Percentiles rank a stretch among this genome's conserved stretches.
These are phyloP conservation scores for Indri indri DNA, from an alignment of 2,113 vertebrate species.

Conservation along the genomic window DNA sequence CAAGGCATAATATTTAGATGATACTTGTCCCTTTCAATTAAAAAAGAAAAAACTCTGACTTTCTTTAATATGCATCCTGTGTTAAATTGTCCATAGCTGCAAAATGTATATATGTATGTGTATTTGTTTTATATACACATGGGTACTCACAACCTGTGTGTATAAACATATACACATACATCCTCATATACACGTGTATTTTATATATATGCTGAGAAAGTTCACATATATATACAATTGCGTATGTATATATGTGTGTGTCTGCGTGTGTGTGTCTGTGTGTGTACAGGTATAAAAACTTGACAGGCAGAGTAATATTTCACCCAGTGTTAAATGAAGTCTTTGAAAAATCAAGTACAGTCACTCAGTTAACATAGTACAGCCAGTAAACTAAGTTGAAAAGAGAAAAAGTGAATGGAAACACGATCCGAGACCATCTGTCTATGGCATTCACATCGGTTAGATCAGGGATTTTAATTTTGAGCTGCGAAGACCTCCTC, in stretches of 20 bases:
- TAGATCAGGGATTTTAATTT: conserved; percentile 98
- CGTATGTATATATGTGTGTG: conserved; percentile 66
- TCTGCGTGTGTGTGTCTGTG: conserved; percentile 58
- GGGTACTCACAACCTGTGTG: conserved; percentile 64
- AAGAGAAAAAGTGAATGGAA: conserved; percentile 95
- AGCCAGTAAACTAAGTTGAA: conserved; percentile 99
- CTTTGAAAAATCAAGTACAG: conserved; percentile 85
- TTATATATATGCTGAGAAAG: conserved; percentile 87
- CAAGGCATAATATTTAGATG: conserved; percentile 82
- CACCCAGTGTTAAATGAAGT: conserved; percentile 82
- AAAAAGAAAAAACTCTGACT: conserved; percentile 71
- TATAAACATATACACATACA: conserved; percentile 80
- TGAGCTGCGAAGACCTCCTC: conserved; percentile 95
- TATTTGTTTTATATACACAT: conserved; percentile 70
- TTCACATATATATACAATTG: conserved; percentile 86
- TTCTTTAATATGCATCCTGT: conserved; percentile 81
- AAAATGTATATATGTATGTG: conserved; percentile 80
- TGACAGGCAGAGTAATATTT: conserved; percentile 86
- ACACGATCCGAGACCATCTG: conserved; percentile 97
- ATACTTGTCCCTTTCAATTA: conserved; percentile 78
- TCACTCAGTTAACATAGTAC: conserved; percentile 97
- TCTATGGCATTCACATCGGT: conserved; percentile 98
- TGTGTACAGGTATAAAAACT: conserved; percentile 84
- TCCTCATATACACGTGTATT: conserved; percentile 83
- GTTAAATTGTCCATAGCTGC: conserved; percentile 83